These are phyloP conservation scores for Mongoloraphidia duomilia DNA, from an alignment of 2,888 invertebrate species.

Conservation along the genomic window DNA sequence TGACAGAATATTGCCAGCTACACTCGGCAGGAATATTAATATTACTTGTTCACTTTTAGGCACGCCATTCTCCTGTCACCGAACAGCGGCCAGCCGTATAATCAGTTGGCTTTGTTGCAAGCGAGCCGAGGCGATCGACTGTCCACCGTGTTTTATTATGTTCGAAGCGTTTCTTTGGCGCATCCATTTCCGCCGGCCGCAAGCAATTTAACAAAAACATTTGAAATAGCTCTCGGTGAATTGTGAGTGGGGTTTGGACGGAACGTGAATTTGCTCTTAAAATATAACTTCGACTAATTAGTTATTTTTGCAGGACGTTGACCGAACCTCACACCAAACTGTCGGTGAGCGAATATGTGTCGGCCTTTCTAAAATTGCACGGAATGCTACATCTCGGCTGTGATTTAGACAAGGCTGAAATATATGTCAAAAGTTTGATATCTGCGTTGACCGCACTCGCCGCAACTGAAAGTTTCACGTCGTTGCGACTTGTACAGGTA, in stretches of 20 bases:
- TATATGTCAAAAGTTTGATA: conserved; percentile 48
- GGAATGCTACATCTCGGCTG: conserved; percentile 36
- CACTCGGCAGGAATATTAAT: background rate
- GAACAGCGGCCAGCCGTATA: conserved; percentile 76
- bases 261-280: background rate
- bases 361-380: conserved; percentile 47
- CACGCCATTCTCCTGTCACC: conserved; percentile 62
- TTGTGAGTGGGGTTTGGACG: conserved; percentile 22
- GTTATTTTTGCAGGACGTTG: conserved; percentile 23
- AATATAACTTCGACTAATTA: background rate
- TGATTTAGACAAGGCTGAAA: conserved; percentile 44
- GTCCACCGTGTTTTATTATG: conserved; percentile 74
- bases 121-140: conserved; percentile 68
- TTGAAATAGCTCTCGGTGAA: conserved; percentile 38
- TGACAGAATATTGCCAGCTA: too few relatives aligned
- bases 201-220: conserved; percentile 62
- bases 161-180: conserved; percentile 66
- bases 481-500: conserved; percentile 56
- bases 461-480: conserved; percentile 62
- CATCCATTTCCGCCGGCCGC: conserved; percentile 76
- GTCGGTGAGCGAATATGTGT: conserved; percentile 40
- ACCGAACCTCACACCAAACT: conserved; percentile 41
- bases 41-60: conserved; percentile 25
- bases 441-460: conserved; percentile 59
- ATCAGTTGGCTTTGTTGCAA: conserved; percentile 71